Conservation (phyloP, 2,888 invertebrate species). For the Erynnis tages region DNA sequence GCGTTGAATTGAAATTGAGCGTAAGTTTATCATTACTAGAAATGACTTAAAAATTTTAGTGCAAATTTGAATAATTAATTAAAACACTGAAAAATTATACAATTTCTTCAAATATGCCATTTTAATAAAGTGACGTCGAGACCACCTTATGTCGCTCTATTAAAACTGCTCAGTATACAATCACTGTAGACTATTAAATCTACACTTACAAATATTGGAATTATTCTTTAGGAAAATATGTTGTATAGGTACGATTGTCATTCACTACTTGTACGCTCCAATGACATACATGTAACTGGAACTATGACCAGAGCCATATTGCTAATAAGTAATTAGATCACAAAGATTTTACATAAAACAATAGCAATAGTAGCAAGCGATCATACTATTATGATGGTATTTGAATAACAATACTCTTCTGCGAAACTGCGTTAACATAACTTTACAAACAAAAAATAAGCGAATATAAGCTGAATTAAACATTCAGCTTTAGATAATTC, state of each 20-base stretch:
- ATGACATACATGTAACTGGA: background rate
- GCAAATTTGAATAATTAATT: conserved; percentile 17
- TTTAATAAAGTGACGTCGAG: conserved; percentile 21
- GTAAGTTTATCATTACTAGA: conserved; percentile 1
- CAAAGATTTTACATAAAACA: no score
- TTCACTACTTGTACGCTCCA: conserved; percentile 1
- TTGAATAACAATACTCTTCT: no score
- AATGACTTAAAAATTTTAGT: conserved; percentile 18
- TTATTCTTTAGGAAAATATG: background rate
- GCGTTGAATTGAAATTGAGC: background rate
- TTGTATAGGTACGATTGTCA: conserved; percentile 17
- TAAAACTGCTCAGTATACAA: conserved; percentile 1
- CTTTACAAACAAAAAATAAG: no score
- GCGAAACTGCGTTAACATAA: no score
- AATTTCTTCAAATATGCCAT: conserved; percentile 3
- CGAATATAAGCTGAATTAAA: no score
- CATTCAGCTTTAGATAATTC: no score
- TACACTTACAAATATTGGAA: conserved; percentile 21
- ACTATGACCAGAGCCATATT: no score
- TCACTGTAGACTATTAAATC: conserved; percentile 1
- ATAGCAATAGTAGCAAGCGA: no score
- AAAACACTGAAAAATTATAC: conserved; percentile 16
- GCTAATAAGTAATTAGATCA: no score
- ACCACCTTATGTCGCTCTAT: conserved; percentile 18
- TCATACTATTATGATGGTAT: no score